A percentile compares a stretch with the other conserved stretches of the same genome.
Conservation (phyloP, 2,113 vertebrate genomes). For the Limnothrissa miodon region DNA sequence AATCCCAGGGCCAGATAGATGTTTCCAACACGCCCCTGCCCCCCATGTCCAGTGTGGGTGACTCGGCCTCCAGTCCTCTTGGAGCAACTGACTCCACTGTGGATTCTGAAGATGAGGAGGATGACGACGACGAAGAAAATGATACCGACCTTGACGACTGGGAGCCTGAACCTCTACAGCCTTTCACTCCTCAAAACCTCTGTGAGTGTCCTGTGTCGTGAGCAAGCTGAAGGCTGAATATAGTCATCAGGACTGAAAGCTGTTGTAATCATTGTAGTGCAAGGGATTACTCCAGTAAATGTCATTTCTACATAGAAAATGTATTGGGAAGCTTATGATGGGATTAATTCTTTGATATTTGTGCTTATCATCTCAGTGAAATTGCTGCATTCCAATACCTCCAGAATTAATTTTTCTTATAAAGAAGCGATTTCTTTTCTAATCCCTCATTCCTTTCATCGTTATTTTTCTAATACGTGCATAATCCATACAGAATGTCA, state of each 20-base stretch:
- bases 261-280: neutral
- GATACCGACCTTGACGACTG: constrained; percentile 93
- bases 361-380: neutral
- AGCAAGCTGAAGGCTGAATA: neutral
- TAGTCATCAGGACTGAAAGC: neutral
- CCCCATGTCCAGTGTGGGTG: constrained; percentile 77
- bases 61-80: constrained; percentile 76
- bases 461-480: neutral
- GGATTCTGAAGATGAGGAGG: constrained; percentile 88
- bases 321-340: neutral
- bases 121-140: constrained; percentile 79
- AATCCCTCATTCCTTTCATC: neutral
- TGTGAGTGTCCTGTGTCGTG: constrained; percentile 75
- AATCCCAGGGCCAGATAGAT: constrained; percentile 76
- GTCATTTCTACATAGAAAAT: neutral
- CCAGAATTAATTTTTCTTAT: neutral
- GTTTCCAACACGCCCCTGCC: constrained; percentile 79
- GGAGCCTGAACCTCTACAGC: constrained; percentile 82
- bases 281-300: neutral
- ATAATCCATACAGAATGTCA: neutral
- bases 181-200: constrained; percentile 89
- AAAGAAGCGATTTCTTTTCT: neutral
- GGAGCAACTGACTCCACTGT: constrained; percentile 85
- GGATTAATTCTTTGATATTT: neutral
- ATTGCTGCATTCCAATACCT: neutral